A percentile compares a stretch with the other conserved stretches of the same genome.
Conservation (phyloP, 2,888 invertebrate species). For the Digitonthophagus gazella region DNA sequence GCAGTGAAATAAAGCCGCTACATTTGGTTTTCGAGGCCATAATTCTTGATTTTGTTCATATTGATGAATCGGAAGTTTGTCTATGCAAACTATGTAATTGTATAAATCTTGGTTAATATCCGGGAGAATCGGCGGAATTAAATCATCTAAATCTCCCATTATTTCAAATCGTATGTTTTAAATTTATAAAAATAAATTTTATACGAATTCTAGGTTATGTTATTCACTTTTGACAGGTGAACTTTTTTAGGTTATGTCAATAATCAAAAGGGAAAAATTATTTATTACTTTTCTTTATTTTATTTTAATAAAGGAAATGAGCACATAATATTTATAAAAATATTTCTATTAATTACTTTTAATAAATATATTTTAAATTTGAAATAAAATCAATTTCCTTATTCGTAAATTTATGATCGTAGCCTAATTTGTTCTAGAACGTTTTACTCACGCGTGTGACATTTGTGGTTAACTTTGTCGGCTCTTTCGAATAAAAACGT, state of each 20-base stretch:
- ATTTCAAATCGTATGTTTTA: background rate
- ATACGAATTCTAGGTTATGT: background rate
- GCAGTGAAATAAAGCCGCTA: constrained; percentile 55
- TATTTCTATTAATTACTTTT: background rate
- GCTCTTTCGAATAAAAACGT: constrained; percentile 19
- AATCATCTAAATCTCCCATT: background rate
- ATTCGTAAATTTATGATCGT: background rate
- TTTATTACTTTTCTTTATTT: no score
- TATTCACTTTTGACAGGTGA: background rate
- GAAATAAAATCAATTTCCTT: background rate
- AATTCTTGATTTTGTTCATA: constrained; percentile 67
- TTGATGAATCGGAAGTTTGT: constrained; percentile 70
- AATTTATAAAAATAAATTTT: background rate
- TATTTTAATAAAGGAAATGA: no score
- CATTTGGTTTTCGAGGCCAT: constrained; percentile 59
- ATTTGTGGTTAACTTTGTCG: constrained; percentile 6
- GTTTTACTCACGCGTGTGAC: background rate
- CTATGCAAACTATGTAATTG: constrained; percentile 65
- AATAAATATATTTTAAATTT: background rate
- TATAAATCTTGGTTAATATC: constrained; percentile 64
- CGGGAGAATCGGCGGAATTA: constrained; percentile 63
- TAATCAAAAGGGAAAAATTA: no score
- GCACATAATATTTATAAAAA: background rate
- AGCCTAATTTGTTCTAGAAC: background rate
- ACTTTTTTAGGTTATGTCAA: background rate